Percentiles rank a stretch among this genome's conserved stretches.
Conservation (phyloP, 2,888 invertebrate species). For the Hydropsyche betteni region DNA sequence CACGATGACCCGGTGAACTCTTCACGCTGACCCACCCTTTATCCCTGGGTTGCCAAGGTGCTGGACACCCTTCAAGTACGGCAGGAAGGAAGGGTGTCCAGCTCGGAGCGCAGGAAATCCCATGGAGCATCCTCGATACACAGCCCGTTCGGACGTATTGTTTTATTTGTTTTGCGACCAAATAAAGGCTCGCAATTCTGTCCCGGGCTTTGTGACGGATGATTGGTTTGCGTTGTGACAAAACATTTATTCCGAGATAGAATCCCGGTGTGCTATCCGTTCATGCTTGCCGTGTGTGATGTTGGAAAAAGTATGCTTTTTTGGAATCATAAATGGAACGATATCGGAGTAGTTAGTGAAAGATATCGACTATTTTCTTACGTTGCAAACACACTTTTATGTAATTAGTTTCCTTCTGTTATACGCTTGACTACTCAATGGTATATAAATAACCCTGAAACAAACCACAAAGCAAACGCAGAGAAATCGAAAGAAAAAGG, state of each 20-base stretch:
- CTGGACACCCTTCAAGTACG: background rate
- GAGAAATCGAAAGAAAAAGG: conserved; percentile 30
- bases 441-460: conserved; percentile 29
- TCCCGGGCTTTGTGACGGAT: conserved; percentile 38
- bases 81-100: conserved; percentile 18
- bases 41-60: conserved; percentile 24
- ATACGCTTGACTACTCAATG: conserved; percentile 10
- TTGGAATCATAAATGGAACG: too few relatives aligned
- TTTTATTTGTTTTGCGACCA: conserved; percentile 48
- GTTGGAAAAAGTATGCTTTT: too few relatives aligned
- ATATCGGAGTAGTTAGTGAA: too few relatives aligned
- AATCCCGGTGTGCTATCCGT: background rate
- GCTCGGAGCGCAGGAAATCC: conserved; percentile 33
- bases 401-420: conserved; percentile 31
- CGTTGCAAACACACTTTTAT: conserved; percentile 22
- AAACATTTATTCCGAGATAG: conserved; percentile 27
- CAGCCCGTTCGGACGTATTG: conserved; percentile 40
- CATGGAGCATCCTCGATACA: conserved; percentile 44
- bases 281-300: too few relatives aligned
- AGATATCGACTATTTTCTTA: background rate
- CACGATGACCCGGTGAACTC: conserved; percentile 48
- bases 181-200: conserved; percentile 43
- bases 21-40: conserved; percentile 35
- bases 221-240: conserved; percentile 37
- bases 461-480: conserved; percentile 25